Evolutionary conservation across 2,113 vertebrate species (phyloP), one percentile per base, ranked within the genome.

Genomic region (Candoia aspera): DNA sequence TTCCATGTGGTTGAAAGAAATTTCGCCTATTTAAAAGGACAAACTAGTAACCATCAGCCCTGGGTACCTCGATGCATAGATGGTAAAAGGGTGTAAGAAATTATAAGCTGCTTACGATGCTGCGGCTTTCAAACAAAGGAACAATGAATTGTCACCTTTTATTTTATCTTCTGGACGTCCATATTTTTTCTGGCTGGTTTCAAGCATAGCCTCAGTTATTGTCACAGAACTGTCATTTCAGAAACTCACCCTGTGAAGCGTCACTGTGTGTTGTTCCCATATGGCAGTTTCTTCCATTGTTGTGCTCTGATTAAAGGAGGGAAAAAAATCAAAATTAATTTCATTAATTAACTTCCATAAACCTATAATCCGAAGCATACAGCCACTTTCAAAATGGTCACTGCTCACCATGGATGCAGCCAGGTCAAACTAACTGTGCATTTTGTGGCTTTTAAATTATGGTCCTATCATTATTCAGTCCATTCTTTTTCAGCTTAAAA

Each of bases 191-290:
- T 98, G 97, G 99, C 99, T 99, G 98, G 99, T 97, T 96, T 94
- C 93, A 94, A 95, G 96, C 96, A 97, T 97, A 98, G 98, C 98
- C 98, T 98, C 98, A 97, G 5, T 97, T 96, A 97, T 93, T 93
- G 94, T 91, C 87, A 94, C 94, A 91, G 95, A 86, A 96, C 68
- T 93, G 59, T 93, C 54, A 55, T 19, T 62, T 91, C 90, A 96
- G 84, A 54, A 94, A 97, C 99, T 97, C 95, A 99, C 99, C 98
- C 99, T 99, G 98, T 99, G 99, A 97, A 99, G 98, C 93, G 99
- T 99, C 97, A 99, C 99, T 91, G 99, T 99, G 97, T 99, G 99
- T 96, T 99, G 99, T 98, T 99, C 99, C 99, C 99, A 99, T 98
- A 99, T 99, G 95, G 99, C 99, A 8, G 99, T 99, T 98, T 99